A percentile compares a stretch with the other conserved stretches of the same genome.
Conservation (phyloP, 92 coral and sea anemone genomes). For the Ricordea florida region DNA sequence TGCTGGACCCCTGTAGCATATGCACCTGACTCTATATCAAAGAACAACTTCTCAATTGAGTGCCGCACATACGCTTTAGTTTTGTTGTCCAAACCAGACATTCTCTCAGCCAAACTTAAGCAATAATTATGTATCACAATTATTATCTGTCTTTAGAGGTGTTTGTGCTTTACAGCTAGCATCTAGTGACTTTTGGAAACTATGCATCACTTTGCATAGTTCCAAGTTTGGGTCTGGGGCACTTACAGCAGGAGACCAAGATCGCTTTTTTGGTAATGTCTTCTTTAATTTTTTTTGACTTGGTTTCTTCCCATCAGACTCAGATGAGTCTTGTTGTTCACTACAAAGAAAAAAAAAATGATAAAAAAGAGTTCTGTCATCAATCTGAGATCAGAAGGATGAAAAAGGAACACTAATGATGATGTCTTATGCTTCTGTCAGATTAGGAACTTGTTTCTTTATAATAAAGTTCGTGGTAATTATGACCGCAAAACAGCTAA, state of each 20-base stretch:
- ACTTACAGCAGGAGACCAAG: constrained; percentile 31
- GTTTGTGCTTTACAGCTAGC: constrained; percentile 25
- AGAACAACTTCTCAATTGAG: constrained; percentile 33
- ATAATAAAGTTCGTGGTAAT: no score
- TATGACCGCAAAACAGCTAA: no score
- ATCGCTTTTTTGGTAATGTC: constrained; percentile 19
- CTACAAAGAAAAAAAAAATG: no score
- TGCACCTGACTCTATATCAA: constrained; percentile 44
- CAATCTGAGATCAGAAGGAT: constrained; percentile 5
- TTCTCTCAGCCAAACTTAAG: constrained; percentile 49
- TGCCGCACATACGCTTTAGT: constrained; percentile 42
- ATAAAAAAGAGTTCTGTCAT: constrained; percentile 1
- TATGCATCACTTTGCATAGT: constrained; percentile 53
- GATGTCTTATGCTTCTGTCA: background rate
- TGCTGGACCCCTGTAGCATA: background rate
- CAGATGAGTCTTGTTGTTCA: constrained; percentile 8
- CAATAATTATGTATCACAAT: constrained; percentile 31
- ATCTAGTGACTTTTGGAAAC: constrained; percentile 53
- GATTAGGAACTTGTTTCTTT: background rate
- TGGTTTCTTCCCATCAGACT: constrained; percentile 12
- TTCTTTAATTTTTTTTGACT: constrained; percentile 24
- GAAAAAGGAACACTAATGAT: constrained; percentile 11
- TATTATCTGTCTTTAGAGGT: background rate
- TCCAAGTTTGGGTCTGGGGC: constrained; percentile 38
- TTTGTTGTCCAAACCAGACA: constrained; percentile 21